phyloP scores from a whole-genome alignment of 1,140 invertebrate genomes.

The Batillaria attramentaria region DNA sequence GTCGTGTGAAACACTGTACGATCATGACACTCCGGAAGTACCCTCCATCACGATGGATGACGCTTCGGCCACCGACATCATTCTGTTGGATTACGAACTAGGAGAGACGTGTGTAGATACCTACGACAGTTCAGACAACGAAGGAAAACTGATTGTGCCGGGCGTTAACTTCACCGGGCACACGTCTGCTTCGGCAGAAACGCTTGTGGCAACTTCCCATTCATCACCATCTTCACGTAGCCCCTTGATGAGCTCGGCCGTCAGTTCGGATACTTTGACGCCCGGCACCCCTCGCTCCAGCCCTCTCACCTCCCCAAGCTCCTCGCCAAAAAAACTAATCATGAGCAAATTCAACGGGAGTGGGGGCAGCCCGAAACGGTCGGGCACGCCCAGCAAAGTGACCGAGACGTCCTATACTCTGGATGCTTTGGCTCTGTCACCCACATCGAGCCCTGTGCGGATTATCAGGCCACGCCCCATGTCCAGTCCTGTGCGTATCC shows the following conservation, averaged over 20 bases:
- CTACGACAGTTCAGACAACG: slow-evolving; percentile 56
- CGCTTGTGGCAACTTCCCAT: slow-evolving; percentile 53
- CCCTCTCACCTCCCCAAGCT: slow-evolving; percentile 36
- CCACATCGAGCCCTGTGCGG: slow-evolving; percentile 55
- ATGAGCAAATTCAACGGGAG: slow-evolving; percentile 33
- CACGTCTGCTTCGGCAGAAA: slow-evolving; percentile 39
- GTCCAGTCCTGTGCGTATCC: slow-evolving; percentile 61
- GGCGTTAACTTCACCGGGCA: slow-evolving; percentile 43
- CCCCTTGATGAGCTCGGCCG: slow-evolving; percentile 73
- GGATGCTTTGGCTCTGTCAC: slow-evolving; percentile 56
- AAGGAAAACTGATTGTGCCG: slow-evolving; percentile 58
- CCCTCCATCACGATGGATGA: slow-evolving; percentile 57
- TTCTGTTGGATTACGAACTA: slow-evolving; percentile 48
- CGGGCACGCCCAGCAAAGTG: slow-evolving; percentile 49
- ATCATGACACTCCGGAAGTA: slow-evolving; percentile 55
- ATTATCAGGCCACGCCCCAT: slow-evolving; percentile 56
- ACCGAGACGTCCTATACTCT: slow-evolving; percentile 46
- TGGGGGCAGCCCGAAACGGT: slow-evolving; percentile 53
- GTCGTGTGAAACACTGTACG: slow-evolving; percentile 69
- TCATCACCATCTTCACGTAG: too few species aligned
- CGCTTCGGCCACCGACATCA: slow-evolving; percentile 46
- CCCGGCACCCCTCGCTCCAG: slow-evolving; percentile 60
- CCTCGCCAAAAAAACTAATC: slow-evolving; percentile 45
- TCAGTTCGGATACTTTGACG: slow-evolving; percentile 79
- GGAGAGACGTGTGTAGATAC: slow-evolving; percentile 58